Conservation (phyloP, 2,888 invertebrate species). For the Hirtodrosophila duncani region DNA sequence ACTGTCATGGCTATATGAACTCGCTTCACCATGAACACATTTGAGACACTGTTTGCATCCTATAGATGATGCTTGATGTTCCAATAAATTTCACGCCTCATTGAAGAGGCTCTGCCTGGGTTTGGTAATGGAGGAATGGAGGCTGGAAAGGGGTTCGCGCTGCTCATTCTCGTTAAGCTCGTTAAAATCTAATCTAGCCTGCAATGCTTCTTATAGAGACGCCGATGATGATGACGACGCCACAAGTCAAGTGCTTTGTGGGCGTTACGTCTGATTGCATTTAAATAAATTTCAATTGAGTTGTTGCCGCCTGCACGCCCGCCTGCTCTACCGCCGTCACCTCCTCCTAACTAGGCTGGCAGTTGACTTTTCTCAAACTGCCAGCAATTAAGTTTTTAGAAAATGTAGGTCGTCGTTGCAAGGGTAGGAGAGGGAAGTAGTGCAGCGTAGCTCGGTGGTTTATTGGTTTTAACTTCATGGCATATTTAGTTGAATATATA, state of each 20-base stretch:
- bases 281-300: conserved; percentile 70
- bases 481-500: too few species aligned
- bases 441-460: too few species aligned
- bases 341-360: conserved; percentile 5
- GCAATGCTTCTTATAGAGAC: conserved; percentile 17
- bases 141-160: not conserved
- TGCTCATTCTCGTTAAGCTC: conserved; percentile 26
- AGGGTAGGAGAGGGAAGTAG: too few species aligned
- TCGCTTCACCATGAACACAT: too few species aligned
- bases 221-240: not conserved
- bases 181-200: conserved; percentile 37
- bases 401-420: conserved; percentile 13
- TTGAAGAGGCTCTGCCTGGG: not conserved
- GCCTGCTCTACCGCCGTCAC: conserved; percentile 12
- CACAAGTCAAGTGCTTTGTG: conserved; percentile 34
- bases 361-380: conserved; percentile 8
- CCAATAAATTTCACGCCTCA: not conserved
- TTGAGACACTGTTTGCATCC: too few species aligned
- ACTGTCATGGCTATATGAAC: too few species aligned
- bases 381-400: conserved; percentile 27
- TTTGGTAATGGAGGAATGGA: not conserved
- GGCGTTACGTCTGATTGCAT: conserved; percentile 59
- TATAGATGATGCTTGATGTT: not conserved
- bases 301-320: conserved; percentile 49
- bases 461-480: too few species aligned